Evolutionary conservation across 2,888 invertebrate species (phyloP).

Genomic region (Glyphotaelius pellucidus): DNA sequence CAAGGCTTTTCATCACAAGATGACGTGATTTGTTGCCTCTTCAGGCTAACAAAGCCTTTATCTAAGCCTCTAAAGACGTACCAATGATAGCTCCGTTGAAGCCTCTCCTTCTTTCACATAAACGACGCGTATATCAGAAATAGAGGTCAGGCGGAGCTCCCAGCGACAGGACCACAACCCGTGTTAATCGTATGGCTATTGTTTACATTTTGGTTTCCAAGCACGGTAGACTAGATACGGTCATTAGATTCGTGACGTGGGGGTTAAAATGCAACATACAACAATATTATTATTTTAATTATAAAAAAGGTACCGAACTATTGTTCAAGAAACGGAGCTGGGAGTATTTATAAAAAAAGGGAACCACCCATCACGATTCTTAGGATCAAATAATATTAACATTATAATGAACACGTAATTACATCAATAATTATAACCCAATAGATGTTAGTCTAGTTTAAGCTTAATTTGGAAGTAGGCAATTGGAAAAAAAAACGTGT

Average conservation of each 20-base stretch:
- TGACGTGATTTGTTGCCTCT: slow-evolving; percentile 52
- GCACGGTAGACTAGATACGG: background rate
- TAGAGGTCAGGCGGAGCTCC: background rate
- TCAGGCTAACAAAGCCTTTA: slow-evolving; percentile 8
- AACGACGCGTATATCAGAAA: background rate
- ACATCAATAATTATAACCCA: background rate
- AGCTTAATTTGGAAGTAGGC: background rate
- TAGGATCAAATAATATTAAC: background rate
- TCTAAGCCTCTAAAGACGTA: background rate
- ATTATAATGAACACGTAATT: background rate
- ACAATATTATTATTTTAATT: background rate
- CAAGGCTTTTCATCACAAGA: slow-evolving; percentile 49
- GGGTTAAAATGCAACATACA: background rate
- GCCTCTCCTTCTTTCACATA: background rate
- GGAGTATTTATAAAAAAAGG: background rate
- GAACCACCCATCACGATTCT: background rate
- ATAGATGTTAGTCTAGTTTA: background rate
- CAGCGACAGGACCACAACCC: background rate
- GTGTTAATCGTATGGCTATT: background rate
- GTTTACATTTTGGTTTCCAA: background rate
- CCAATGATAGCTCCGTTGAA: background rate
- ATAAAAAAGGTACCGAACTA: background rate
- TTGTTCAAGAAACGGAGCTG: background rate
- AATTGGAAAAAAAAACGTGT: too few species aligned
- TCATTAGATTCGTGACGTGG: slow-evolving; percentile 1